Conservation (phyloP, 2,888 invertebrate genomes). For the Platycheirus rosarum region DNA sequence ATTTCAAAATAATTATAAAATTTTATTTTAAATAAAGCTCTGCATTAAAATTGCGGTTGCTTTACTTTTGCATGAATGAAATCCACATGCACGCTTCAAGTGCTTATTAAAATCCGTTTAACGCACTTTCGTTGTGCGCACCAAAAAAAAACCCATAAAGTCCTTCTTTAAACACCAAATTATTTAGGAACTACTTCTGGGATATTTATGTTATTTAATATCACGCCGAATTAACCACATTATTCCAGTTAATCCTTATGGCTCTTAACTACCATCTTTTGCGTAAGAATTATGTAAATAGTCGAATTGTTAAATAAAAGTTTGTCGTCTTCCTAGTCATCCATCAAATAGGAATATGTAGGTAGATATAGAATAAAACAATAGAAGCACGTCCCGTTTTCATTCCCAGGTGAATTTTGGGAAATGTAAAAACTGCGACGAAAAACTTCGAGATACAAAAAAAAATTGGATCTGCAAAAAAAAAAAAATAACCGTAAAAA, state of each 20-base stretch:
- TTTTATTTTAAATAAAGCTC: too few species aligned
- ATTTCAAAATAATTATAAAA: too few species aligned
- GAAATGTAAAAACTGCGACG: background rate
- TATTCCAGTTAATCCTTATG: constrained; percentile 39
- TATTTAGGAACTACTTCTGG: too few species aligned
- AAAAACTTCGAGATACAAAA: constrained; percentile 2
- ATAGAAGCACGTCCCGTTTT: constrained; percentile 60
- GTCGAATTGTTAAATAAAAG: constrained; percentile 55
- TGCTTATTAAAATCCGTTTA: too few species aligned
- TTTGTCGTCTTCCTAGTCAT: constrained; percentile 38
- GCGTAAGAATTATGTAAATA: constrained; percentile 54
- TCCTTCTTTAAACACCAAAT: too few species aligned
- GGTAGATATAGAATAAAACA: constrained; percentile 24
- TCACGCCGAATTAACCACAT: constrained; percentile 39
- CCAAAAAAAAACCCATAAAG: too few species aligned
- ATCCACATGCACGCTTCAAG: too few species aligned
- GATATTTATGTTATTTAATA: constrained; percentile 21
- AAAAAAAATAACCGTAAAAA: constrained; percentile 4
- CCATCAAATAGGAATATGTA: constrained; percentile 45
- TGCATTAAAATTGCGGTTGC: too few species aligned
- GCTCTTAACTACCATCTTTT: constrained; percentile 39
- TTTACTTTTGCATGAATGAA: too few species aligned
- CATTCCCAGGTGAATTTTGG: constrained; percentile 32
- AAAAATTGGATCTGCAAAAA: background rate
- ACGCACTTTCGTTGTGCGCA: too few species aligned